Percentiles rank a stretch among this genome's conserved stretches.
Evolutionary conservation across 2,113 vertebrate species (phyloP).

Genomic region (Nettapus auritus): DNA sequence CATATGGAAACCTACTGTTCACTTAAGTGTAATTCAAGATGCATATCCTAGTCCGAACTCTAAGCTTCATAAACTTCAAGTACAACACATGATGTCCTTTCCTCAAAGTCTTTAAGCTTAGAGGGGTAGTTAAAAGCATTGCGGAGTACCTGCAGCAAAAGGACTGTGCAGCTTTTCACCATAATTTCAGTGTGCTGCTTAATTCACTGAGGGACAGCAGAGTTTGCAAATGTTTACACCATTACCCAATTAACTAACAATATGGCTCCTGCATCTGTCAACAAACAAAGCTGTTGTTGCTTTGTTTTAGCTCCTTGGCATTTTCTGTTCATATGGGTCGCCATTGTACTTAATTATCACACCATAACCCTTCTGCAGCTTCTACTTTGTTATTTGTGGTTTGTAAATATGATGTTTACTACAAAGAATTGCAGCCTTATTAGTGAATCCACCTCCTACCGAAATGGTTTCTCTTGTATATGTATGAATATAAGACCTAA

Average conservation of each 20-base stretch:
- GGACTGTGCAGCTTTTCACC: constrained; percentile 64
- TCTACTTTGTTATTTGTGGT: constrained; percentile 82
- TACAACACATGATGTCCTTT: neutral
- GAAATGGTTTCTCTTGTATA: constrained; percentile 44
- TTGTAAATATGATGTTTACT: constrained; percentile 77
- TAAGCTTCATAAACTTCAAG: neutral
- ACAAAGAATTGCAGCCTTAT: constrained; percentile 54
- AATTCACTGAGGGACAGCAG: constrained; percentile 87
- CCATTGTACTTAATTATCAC: constrained; percentile 87
- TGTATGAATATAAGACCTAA: neutral
- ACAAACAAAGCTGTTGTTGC: constrained; percentile 99
- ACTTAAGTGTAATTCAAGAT: constrained; percentile 38
- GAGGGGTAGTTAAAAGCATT: neutral
- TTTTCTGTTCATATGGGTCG: constrained; percentile 85
- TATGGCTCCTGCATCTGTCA: constrained; percentile 96
- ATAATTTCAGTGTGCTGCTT: constrained; percentile 73
- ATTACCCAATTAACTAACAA: constrained; percentile 99
- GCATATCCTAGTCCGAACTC: neutral
- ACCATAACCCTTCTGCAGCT: constrained; percentile 79
- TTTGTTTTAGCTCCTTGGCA: constrained; percentile 85
- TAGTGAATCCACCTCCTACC: constrained; percentile 26
- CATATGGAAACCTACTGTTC: constrained; percentile 47
- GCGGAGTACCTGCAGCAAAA: constrained; percentile 50
- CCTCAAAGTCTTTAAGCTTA: neutral
- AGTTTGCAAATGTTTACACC: constrained; percentile 99